Conservation (phyloP, 2,888 invertebrate genomes). For the Crocallis elinguaria region DNA sequence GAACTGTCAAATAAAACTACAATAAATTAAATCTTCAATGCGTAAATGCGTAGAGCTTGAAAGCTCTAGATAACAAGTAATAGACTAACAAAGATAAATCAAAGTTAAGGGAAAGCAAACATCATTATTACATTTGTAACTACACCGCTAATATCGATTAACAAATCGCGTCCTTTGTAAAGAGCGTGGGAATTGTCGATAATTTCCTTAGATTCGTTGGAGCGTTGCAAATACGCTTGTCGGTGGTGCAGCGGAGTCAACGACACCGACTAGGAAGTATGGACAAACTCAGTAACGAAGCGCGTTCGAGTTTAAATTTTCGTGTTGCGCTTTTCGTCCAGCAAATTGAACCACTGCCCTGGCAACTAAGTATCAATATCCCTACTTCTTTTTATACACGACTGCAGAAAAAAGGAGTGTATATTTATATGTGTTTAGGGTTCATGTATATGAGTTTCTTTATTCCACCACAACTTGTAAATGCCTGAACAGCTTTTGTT, state of each 20-base stretch:
- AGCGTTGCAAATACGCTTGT: conserved; percentile 67
- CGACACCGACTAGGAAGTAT: conserved; percentile 47
- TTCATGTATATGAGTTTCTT: too few relatives aligned
- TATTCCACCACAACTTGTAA: too few relatives aligned
- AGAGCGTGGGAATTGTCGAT: conserved; percentile 65
- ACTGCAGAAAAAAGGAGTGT: too few relatives aligned
- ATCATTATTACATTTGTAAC: conserved; percentile 13
- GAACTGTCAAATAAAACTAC: too few relatives aligned
- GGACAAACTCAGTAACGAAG: conserved; percentile 27
- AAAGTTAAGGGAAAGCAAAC: background rate
- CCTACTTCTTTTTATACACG: too few relatives aligned
- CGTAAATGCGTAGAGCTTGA: too few relatives aligned
- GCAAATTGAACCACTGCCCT: too few relatives aligned
- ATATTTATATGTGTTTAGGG: too few relatives aligned
- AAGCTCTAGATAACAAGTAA: too few relatives aligned
- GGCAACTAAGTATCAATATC: too few relatives aligned
- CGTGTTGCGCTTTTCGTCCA: conserved; percentile 19
- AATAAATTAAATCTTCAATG: too few relatives aligned
- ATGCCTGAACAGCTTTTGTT: too few relatives aligned
- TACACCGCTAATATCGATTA: conserved; percentile 27
- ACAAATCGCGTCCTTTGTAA: conserved; percentile 39
- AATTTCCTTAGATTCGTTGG: conserved; percentile 59
- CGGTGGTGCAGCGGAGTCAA: conserved; percentile 60
- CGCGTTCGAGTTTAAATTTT: conserved; percentile 28
- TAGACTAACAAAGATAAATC: background rate